Evolutionary conservation across 2,888 invertebrate genomes (phyloP), one percentile per base, ranked within the genome.

Genomic region (Oligia latruncula): DNA sequence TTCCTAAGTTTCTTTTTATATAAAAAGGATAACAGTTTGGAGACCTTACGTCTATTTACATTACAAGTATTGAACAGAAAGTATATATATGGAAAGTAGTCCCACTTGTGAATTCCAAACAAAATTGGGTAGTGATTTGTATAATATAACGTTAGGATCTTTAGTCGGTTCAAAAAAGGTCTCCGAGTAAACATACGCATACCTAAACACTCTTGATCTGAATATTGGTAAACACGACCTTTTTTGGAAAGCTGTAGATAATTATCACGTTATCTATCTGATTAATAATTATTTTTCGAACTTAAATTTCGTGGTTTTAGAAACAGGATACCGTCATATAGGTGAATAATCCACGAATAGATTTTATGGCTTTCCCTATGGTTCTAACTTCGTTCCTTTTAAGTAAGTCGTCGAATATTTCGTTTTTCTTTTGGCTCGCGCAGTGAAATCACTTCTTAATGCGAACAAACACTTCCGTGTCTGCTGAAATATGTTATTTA

Each of bases 91-190:
- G 40, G 49, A 78, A 83, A 80, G 43, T 88, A 77, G 77, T 77
- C 29, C 46, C 55, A 86, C 58, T 80, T 55, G 71, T 62, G 67
- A 81, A 66, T 75, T 85, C 65, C 62, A n/a, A 73, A 82, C 74
- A 68, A 81, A 83, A 80, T 71, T 78, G 71, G 74, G 60, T 77
- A 74, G 79, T 81, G 74, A 83, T 87, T 88, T 83, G 87, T 83
- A 81, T 87, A 87, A 79, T 81, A 88, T 79, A 81, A 76, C 71
- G 71, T 74, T 78, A 52, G 71, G 43, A 66, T 78, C 74, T 88
- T 88, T 77, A 74, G 77, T 58, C 70, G 77, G 52, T 71, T 80
- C 74, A 77, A 85, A 87, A 86, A 86, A 76, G 83, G 83, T 83
- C 76, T 64, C 67, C 65, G 46, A 23, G 70, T 67, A 75, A 77